Percentiles rank a stretch among this genome's conserved stretches.
These are phyloP conservation scores for Cryptocephalus moraei DNA, from an alignment of 2,888 invertebrate genomes.

Conservation along the genomic window DNA sequence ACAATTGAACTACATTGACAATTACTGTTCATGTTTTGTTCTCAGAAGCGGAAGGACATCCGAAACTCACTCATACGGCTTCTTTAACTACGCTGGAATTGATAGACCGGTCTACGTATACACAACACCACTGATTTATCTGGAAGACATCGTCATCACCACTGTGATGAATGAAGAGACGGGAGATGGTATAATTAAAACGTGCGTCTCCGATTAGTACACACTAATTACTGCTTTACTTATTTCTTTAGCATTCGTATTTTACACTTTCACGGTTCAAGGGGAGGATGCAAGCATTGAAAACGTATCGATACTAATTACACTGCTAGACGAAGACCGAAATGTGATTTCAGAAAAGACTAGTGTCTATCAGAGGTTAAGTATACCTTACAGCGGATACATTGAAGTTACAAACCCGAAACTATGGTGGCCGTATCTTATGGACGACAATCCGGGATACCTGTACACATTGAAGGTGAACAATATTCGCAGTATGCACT, in stretches of 20 bases:
- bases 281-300: no score
- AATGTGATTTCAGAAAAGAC: no score
- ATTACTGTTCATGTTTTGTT: neutral
- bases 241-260: no score
- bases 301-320: no score
- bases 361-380: no score
- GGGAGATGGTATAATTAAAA: constrained; percentile 33
- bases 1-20: neutral
- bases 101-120: constrained; percentile 84
- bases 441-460: constrained; percentile 72
- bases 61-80: constrained; percentile 62
- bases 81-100: constrained; percentile 97
- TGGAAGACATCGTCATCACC: neutral
- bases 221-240: no score
- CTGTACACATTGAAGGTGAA: constrained; percentile 70
- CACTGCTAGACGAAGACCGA: no score
- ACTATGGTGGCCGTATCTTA: constrained; percentile 88
- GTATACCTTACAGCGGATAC: constrained; percentile 20
- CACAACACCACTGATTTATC: constrained; percentile 5
- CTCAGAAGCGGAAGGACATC: constrained; percentile 26
- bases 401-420: neutral
- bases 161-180: constrained; percentile 36
- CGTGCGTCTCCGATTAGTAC: no score
- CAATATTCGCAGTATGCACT: neutral
- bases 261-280: no score